These are phyloP conservation scores for Glareola pratincola DNA, from an alignment of 2,113 vertebrate genomes.

Conservation along the genomic window DNA sequence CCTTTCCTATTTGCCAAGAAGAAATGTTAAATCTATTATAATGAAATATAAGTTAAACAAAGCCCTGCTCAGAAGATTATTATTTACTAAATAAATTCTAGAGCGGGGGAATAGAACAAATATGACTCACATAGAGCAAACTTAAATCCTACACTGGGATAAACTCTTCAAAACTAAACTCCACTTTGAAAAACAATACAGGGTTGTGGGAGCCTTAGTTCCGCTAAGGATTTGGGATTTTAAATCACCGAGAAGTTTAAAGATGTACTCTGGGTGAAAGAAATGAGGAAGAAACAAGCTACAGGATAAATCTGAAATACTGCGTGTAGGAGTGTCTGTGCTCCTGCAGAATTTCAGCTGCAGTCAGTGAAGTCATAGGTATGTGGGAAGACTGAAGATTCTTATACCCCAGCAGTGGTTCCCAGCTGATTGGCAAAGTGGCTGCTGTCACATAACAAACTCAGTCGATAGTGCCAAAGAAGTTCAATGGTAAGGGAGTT, in stretches of 20 bases:
- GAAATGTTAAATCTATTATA: neutral
- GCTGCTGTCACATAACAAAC: neutral
- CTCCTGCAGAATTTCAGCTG: slow-evolving; percentile 1
- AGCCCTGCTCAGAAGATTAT: neutral
- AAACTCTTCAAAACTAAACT: neutral
- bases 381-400: slow-evolving; percentile 27
- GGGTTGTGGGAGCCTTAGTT: neutral
- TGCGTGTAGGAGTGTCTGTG: slow-evolving; percentile 44
- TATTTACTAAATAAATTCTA: slow-evolving; percentile 45
- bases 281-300: neutral
- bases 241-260: neutral
- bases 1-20: neutral
- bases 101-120: neutral
- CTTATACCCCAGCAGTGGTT: neutral
- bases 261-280: neutral
- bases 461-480: neutral
- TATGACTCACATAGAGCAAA: slow-evolving; percentile 4
- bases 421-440: neutral
- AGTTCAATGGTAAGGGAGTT: neutral
- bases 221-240: neutral
- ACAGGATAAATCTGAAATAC: neutral
- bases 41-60: slow-evolving; percentile 9
- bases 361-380: slow-evolving; percentile 23
- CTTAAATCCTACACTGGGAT: neutral
- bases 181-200: neutral